Base-by-base conservation (phyloP, 2,113 vertebrate species). In the Malurus melanocephalus region DNA sequence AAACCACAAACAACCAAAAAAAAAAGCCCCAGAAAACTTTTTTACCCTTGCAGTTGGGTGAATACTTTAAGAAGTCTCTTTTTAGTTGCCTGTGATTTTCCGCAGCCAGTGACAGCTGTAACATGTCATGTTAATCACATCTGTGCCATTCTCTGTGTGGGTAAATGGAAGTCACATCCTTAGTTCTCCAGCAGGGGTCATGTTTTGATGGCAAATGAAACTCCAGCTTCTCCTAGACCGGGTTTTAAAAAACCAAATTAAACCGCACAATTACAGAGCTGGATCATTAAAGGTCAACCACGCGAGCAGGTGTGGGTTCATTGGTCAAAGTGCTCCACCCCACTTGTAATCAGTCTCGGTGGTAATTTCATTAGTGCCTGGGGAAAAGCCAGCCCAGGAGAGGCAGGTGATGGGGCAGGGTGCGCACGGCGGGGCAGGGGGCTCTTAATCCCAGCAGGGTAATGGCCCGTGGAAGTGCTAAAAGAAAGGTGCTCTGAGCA, bases 281-380 rank as follows among this genome's bases (percentile, higher is more conserved):
- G 48, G 46, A 56, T 57, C 90, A 62, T 92, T 92, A 94, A 94
- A 93, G 95, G 90, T 90, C 92, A 95, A 89, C 93, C 87, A 87
- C 76, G 59, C 87, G 76, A 68, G 20, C 85, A 89, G 93, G 91
- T 43, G 67, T 38, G 77, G 89, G 92, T 74, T 90, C 93, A 71
- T 20, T 93, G 87, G 90, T 92, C 92, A 94, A 92, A 88, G 87
- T 43, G 64, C 88, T 93, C 66, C 89, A 82, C 46, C 71, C 76
- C 80, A 16, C 67, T 42, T 85, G 92, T 89, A 93, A 95, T 94
- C 81, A 42, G 88, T 51, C 84, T 72, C 46, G 42, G 80, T 35
- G 68, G 85, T 79, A 89, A 94, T 95, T 93, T 85, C 92, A 92
- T 93, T 94, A 91, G 95, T 40, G 92, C 94, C 95, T 30, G 94